These are phyloP conservation scores for Pyxicephalus adspersus DNA, from an alignment of 2,113 vertebrate species.

Conservation along the genomic window DNA sequence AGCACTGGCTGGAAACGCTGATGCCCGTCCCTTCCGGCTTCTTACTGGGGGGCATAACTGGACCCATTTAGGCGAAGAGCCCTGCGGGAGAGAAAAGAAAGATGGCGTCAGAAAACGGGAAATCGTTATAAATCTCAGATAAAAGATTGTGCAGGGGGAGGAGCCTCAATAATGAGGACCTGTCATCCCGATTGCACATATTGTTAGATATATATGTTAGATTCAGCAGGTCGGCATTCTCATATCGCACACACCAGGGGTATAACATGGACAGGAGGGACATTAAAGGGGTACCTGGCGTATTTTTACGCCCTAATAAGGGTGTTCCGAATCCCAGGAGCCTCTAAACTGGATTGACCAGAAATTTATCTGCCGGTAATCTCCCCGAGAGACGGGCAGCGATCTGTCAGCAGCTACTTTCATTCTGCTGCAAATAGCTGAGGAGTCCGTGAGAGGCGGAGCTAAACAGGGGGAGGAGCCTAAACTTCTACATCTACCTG, in stretches of 20 bases:
- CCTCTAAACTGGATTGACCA: slow-evolving; percentile 80
- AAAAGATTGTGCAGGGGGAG: too few species aligned
- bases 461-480: too few species aligned
- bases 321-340: slow-evolving; percentile 78
- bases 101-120: not conserved
- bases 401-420: slow-evolving; percentile 69
- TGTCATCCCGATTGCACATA: too few species aligned
- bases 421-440: slow-evolving; percentile 41
- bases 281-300: too few species aligned
- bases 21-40: slow-evolving; percentile 95
- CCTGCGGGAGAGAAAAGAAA: slow-evolving; percentile 71
- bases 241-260: too few species aligned
- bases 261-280: too few species aligned
- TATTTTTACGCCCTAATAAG: slow-evolving; percentile 58
- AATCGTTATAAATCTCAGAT: too few species aligned
- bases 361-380: slow-evolving; percentile 82
- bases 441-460: too few species aligned
- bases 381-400: slow-evolving; percentile 71
- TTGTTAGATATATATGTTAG: too few species aligned
- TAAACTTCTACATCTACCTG: too few species aligned
- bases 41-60: slow-evolving; percentile 98
- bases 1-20: slow-evolving; percentile 88
- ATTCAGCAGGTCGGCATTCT: too few species aligned
- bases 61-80: slow-evolving; percentile 93
- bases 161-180: too few species aligned